Evolutionary conservation across 2,797 vertebrate genomes (phyloP), one percentile per base, ranked within the genome.

Genomic region (Capromys pilorides): DNA sequence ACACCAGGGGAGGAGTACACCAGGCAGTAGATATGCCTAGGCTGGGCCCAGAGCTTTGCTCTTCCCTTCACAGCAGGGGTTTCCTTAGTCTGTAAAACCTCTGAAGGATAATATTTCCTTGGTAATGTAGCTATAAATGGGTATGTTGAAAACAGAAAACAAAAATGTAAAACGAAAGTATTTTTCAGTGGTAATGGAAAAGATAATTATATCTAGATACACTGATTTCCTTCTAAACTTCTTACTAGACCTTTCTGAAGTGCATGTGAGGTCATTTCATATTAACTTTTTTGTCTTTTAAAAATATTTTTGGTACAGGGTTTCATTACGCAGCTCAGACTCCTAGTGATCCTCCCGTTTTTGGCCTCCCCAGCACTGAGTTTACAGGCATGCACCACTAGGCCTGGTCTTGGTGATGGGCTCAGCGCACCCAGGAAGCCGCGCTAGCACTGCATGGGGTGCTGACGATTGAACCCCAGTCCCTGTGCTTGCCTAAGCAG

Each of bases 1-100:
- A 26, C 10, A 36, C 4, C 1, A 0, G n/a, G 10, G 1, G 7
- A 51, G 18, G 54, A 11, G 19, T 6, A 1, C 41, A 18, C 0
- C 13, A 1, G 1, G 66, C 51, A 33, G 36, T 33, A 9, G 54
- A 49, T 57, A 28, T 36, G 12, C 54, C 54, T 41, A 82, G 75
- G 41, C 59, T 16, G n/a, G 21, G 39, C 12, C 12, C 36, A 54
- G 14, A 13, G 24, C 7, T 7, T 12, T 11, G 19, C 6, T 64
- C 51, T 45, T 1, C 2, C 10, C 54, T 66, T 49, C 36, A 28
- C 9, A 57, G 0, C 0, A 84, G 61, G 9, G 2, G 11, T 22
- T 69, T 79, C 21, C 21, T 28, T 24, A 33, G 59, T 31, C 24
- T 36, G 62, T 1, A 28, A 45, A 83, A 36, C 13, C 28, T 83